Percentiles rank a stretch among this genome's conserved stretches.
Evolutionary conservation across 2,888 invertebrate species (phyloP).

Genomic region (Eupithecia abbreviata): DNA sequence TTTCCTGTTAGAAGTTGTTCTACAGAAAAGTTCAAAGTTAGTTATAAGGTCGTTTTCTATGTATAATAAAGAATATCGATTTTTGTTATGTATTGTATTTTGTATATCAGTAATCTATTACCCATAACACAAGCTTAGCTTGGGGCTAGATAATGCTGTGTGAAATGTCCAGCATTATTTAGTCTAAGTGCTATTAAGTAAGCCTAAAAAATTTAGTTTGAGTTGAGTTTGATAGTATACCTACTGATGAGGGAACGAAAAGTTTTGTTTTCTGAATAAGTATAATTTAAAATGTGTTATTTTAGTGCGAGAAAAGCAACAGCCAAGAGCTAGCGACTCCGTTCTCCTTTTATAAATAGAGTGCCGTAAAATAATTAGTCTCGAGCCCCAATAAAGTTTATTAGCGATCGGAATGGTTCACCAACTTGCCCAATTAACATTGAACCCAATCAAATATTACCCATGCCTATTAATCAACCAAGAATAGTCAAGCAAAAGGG

Average conservation of each 20-base stretch:
- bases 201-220: too few relatives aligned
- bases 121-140: too few relatives aligned
- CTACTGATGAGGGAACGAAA: background rate
- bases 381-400: conserved; percentile 21
- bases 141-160: too few relatives aligned
- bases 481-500: background rate
- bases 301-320: background rate
- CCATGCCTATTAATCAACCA: background rate
- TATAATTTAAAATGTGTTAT: background rate
- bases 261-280: background rate
- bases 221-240: too few relatives aligned
- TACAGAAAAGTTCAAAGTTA: too few relatives aligned
- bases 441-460: conserved; percentile 3
- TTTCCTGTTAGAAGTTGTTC: too few relatives aligned
- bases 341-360: conserved; percentile 4
- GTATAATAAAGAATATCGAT: too few relatives aligned
- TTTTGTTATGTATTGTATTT: too few relatives aligned
- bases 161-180: too few relatives aligned
- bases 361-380: conserved; percentile 14
- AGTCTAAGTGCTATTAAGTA: too few relatives aligned
- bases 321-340: background rate
- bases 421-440: conserved; percentile 21
- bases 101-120: too few relatives aligned
- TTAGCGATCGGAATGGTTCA: conserved; percentile 14
- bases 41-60: too few relatives aligned